phyloP scores from a whole-genome alignment of 2,113 vertebrate species.

The Heloderma charlesbogerti region DNA sequence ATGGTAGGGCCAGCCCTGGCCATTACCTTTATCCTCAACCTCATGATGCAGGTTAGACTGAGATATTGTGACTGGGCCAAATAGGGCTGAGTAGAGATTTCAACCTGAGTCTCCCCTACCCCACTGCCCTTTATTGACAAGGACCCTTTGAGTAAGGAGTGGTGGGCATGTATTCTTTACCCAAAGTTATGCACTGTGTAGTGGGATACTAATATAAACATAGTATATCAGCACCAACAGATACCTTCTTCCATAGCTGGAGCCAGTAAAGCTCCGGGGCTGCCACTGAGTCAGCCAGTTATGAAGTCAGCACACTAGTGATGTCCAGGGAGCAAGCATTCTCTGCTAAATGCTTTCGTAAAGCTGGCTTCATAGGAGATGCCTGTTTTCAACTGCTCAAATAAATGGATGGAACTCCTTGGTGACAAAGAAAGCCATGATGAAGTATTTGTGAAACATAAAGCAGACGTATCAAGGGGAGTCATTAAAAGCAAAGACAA shows the following conservation, averaged over 20 bases:
- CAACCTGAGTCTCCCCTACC: not conserved
- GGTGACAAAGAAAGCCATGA: constrained; percentile 60
- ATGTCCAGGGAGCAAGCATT: constrained; percentile 16
- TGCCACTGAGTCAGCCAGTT: not conserved
- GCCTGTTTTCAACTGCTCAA: constrained; percentile 42
- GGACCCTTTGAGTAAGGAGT: not conserved
- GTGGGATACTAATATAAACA: constrained; percentile 35
- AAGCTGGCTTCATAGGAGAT: constrained; percentile 39
- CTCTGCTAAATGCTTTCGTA: constrained; percentile 21
- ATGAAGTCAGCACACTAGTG: constrained; percentile 29
- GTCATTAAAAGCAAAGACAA: constrained; percentile 75
- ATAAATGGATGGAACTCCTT: constrained; percentile 46
- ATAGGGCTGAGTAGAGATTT: not conserved
- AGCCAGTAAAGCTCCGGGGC: not conserved
- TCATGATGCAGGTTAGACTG: not conserved
- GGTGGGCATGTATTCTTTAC: constrained; percentile 21
- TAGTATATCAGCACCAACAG: constrained; percentile 21
- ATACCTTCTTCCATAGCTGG: constrained; percentile 27
- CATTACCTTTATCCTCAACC: not conserved
- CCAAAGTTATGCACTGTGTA: constrained; percentile 15
- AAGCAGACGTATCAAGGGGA: constrained; percentile 63
- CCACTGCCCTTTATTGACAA: not conserved
- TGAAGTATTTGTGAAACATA: constrained; percentile 70
- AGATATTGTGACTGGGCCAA: not conserved
- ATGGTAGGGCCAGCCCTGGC: no score